Percentiles rank a stretch among this genome's conserved stretches.
Conservation (phyloP, 2,888 invertebrate species). For the Andrena dorsata region DNA sequence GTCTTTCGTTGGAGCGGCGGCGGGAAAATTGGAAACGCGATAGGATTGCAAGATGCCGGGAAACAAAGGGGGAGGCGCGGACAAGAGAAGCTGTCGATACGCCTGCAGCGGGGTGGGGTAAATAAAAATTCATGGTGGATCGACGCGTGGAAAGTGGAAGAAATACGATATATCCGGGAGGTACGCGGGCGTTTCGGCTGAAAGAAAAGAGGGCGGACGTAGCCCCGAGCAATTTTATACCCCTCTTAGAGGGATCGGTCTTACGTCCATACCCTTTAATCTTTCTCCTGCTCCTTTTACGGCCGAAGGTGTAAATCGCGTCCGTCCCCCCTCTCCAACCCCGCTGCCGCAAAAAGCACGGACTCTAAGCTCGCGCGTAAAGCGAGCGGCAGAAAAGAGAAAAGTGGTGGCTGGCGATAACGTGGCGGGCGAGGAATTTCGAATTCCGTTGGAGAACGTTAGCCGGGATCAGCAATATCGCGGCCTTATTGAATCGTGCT, state of each 20-base stretch:
- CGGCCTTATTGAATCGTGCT: slow-evolving; percentile 77
- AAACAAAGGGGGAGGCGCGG: slow-evolving; percentile 17
- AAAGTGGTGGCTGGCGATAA: slow-evolving; percentile 21
- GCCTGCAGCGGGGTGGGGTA: background rate
- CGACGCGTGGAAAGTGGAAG: slow-evolving; percentile 32
- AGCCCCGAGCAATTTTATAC: slow-evolving; percentile 13
- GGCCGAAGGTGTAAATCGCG: slow-evolving; percentile 30
- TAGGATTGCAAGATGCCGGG: background rate
- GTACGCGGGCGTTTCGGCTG: background rate
- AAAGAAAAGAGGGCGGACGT: slow-evolving; percentile 2
- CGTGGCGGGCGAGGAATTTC: slow-evolving; percentile 56
- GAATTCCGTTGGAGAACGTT: slow-evolving; percentile 71
- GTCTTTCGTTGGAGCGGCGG: slow-evolving; percentile 8
- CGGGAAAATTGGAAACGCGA: slow-evolving; percentile 39
- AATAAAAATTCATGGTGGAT: slow-evolving; percentile 47
- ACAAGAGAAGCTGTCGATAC: slow-evolving; percentile 11
- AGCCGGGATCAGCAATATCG: slow-evolving; percentile 78
- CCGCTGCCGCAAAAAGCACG: background rate
- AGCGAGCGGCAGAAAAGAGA: background rate
- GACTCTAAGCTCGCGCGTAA: background rate
- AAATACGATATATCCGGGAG: slow-evolving; percentile 32
- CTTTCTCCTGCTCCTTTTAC: background rate
- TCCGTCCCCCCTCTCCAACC: too few species aligned
- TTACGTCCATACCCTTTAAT: slow-evolving; percentile 34
- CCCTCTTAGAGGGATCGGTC: slow-evolving; percentile 20